Percentiles rank a stretch among this genome's conserved stretches.
Evolutionary conservation across 2,113 vertebrate genomes (phyloP).

Genomic region (Phylloscopus whistleri): DNA sequence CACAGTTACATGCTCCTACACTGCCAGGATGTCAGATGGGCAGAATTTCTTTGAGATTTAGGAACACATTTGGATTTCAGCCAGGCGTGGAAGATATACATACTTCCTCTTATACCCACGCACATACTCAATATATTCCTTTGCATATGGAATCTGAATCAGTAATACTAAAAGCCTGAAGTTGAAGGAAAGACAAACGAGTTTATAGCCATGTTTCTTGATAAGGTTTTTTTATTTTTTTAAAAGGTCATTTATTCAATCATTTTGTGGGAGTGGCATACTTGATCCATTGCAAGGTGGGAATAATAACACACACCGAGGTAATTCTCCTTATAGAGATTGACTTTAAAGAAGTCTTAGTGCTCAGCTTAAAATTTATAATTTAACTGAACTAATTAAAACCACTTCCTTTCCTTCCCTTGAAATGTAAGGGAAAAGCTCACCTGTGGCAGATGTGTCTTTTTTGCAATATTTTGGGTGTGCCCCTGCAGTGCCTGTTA

Average conservation of each 20-base stretch:
- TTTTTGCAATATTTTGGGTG: not conserved
- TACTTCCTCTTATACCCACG: not conserved
- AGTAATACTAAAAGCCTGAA: slow-evolving; percentile 1
- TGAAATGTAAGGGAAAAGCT: not conserved
- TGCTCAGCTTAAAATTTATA: not conserved
- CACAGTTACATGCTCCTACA: not conserved
- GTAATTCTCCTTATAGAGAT: not conserved
- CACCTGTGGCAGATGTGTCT: not conserved
- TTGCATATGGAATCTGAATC: slow-evolving; percentile 24
- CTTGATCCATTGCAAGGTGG: not conserved
- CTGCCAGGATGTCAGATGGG: not conserved
- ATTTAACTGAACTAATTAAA: not conserved
- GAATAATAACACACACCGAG: not conserved
- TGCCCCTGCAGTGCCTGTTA: not conserved
- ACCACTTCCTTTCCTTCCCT: not conserved
- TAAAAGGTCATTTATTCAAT: not conserved
- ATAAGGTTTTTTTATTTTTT: not conserved
- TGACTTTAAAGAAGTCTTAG: not conserved
- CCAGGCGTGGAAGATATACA: not conserved
- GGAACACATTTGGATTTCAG: slow-evolving; percentile 14
- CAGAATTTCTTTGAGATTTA: not conserved
- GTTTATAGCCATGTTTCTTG: not conserved
- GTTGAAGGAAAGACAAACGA: not conserved
- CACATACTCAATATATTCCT: not conserved
- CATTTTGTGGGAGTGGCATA: not conserved